phyloP scores from a whole-genome alignment of 2,888 invertebrate genomes.

The Meganola albula region DNA sequence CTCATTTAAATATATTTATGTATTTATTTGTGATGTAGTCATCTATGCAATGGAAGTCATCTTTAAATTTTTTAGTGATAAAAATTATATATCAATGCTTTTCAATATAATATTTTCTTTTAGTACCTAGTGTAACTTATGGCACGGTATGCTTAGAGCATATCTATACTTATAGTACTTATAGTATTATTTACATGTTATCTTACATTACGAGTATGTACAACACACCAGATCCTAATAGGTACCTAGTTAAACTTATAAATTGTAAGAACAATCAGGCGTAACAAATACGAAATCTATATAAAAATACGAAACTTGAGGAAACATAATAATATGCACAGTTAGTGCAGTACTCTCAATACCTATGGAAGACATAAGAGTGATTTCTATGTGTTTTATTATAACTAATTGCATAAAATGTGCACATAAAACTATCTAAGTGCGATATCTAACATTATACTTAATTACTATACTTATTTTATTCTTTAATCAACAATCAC shows the following conservation, averaged over 20 bases:
- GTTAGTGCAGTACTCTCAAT: slow-evolving; percentile 32
- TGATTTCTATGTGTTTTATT: slow-evolving; percentile 38
- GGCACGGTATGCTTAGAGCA: slow-evolving; percentile 76
- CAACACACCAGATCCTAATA: slow-evolving; percentile 38
- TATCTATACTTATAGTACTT: slow-evolving; percentile 29
- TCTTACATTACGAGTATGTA: slow-evolving; percentile 32
- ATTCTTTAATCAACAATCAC: slow-evolving; percentile 22
- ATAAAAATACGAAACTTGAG: slow-evolving; percentile 25
- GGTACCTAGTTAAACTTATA: slow-evolving; percentile 27
- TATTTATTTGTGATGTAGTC: too few relatives aligned
- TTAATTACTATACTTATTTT: slow-evolving; percentile 16
- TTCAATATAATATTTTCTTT: slow-evolving; percentile 52
- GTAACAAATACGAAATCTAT: slow-evolving; percentile 29
- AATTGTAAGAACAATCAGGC: slow-evolving; percentile 32
- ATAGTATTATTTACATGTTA: slow-evolving; percentile 46
- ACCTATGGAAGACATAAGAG: slow-evolving; percentile 55
- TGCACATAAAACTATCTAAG: slow-evolving; percentile 29
- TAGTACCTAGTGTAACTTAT: slow-evolving; percentile 68
- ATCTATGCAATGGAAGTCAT: slow-evolving; percentile 16
- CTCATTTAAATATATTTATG: slow-evolving; percentile 14
- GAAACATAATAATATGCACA: slow-evolving; percentile 21
- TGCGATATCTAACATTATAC: slow-evolving; percentile 24
- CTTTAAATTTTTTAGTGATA: slow-evolving; percentile 14
- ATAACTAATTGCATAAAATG: slow-evolving; percentile 27
- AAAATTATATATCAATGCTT: slow-evolving; percentile 28